Evolutionary conservation across 2,888 invertebrate species (phyloP), one percentile per base, ranked within the genome.

Genomic region (Scrobipalpa atriplicella): DNA sequence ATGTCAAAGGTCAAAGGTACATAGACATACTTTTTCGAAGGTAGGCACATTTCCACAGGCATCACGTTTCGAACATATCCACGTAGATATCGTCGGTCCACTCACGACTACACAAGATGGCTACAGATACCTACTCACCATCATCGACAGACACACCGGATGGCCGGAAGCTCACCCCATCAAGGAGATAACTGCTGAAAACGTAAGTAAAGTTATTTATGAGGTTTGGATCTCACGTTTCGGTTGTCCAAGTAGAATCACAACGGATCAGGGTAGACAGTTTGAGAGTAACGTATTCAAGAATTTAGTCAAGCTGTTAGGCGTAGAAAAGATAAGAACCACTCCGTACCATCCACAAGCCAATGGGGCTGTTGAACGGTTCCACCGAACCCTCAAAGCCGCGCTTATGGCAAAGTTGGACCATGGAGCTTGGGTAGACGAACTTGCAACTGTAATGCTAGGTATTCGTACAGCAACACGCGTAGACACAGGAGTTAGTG

Each of bases 1-100:
- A 19, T 69, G 69, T 43, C 68, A 71, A 21, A 56, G 19, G 11
- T 13, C 61, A 18, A 61, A 61, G 29, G n/a, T 61, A n/a, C 5
- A 16, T 61, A 38, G 39, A 11, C 61, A 39, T 41, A 61, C 61
- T n/a, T 8, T 39, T 11, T 39, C 39, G 11, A 16, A 38, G 16
- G 38, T n/a, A 3, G 65, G 65, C 2, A 18, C 16, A 7, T 65
- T 60, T 47, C 65, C 21, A 9, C 9, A 13, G n/a, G 65, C 38
- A 11, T 43, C 19, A 10, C 19, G 65, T 10, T 65, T 65, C 29
- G 29, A 65, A 18, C 58, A 65, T 41, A 29, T 65, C 3, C 60
- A 60, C 21, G 60, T 60, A 0, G 58, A 60, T 43, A 58, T 65
- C 7, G 60, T 65, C 8, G 65, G 65, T 11, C 65, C 65, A 13